Conservation (phyloP, 2,113 vertebrate genomes). For the Paradoxurus hermaphroditus region DNA sequence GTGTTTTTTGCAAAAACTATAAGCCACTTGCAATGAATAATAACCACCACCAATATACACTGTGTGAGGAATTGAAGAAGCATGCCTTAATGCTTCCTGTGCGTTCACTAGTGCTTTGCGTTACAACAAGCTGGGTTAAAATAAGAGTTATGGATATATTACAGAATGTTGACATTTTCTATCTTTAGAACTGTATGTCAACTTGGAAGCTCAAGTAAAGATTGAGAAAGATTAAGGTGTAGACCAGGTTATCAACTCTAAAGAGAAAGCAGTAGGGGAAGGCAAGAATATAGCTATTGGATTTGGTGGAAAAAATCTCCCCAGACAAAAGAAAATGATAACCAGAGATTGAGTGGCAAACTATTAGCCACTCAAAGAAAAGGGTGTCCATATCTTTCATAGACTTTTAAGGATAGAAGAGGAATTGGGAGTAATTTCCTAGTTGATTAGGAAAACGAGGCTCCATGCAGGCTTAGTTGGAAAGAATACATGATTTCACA, state of each 20-base stretch:
- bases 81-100: neutral
- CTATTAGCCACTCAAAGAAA: too few relatives aligned
- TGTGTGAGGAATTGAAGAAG: neutral
- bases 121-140: neutral
- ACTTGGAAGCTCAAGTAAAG: neutral
- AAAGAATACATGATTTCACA: neutral
- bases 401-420: neutral
- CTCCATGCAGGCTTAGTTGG: neutral
- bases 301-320: neutral
- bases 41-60: neutral
- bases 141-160: neutral
- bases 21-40: conserved; percentile 23
- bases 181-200: neutral
- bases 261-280: neutral
- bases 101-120: neutral
- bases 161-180: neutral
- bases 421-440: neutral
- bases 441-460: neutral
- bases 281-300: neutral
- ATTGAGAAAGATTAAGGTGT: neutral
- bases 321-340: neutral
- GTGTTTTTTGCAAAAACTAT: neutral
- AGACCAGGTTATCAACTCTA: neutral
- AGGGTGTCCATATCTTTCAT: neutral
- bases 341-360: neutral